Evolutionary conservation across 2,888 invertebrate species (phyloP), one percentile per base, ranked within the genome.

Genomic region (Callinectes sapidus): DNA sequence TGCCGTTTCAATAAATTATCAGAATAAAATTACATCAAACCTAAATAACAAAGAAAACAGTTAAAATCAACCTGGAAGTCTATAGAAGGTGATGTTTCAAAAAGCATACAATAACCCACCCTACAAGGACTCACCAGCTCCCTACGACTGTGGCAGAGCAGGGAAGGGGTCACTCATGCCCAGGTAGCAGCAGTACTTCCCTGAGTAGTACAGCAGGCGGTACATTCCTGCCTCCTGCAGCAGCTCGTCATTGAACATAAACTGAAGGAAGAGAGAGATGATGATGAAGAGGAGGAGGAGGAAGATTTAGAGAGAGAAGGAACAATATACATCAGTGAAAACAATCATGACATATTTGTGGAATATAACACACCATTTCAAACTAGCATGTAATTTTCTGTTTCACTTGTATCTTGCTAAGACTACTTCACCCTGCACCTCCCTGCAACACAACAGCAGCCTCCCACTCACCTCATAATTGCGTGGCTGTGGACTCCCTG

Each of bases 121-220:
- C 35, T 87, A 10, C 39, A 3, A 42, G 42, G 32, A 88, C 88
- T 88, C 55, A 88, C 55, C 39, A 39, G 87, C 35, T 32, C 23
- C 81, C 92, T 89, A 89, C 8, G 89, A 39, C 28, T 89, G 92
- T 28, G 88, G 71, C 6, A 92, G 87, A 5, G 94, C 94, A 23
- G 87, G 91, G 90, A 94, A 94, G 39, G 94, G 94, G 16, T 94
- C 93, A 91, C 94, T 94, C 91, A 94, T 94, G 61, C 94, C 94
- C 35, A 94, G 93, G 71, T 92, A 94, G 61, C 91, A 92, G 90
- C 42, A 42, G 94, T 94, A 93, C 66, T 93, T 94, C n/a, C 92
- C 91, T 16, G 94, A 94, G 87, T 93, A 91, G 66, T 92, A 94
- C 13, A 94, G 77, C 14, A 94, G 90, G n/a, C 94, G 90, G 77